Evolutionary conservation across 1,140 invertebrate genomes (phyloP).

Genomic region (Drosophila ambigua): DNA sequence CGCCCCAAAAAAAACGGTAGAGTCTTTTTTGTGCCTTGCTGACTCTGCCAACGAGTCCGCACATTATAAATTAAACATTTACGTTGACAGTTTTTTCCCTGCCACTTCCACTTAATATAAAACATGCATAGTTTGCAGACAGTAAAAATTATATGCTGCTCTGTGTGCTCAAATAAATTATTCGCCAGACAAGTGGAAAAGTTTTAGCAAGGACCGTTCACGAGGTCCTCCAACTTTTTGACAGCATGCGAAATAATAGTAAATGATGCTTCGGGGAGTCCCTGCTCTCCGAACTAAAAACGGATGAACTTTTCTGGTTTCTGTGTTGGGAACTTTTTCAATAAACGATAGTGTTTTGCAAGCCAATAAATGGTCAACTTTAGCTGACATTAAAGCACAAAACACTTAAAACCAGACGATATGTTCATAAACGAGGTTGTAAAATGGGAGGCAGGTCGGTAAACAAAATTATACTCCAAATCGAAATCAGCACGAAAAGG

Average conservation of each 20-base stretch:
- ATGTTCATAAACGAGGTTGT: constrained; percentile 24
- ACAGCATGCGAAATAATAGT: constrained; percentile 31
- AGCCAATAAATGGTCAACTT: constrained; percentile 24
- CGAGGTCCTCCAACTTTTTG: constrained; percentile 21
- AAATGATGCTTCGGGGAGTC: constrained; percentile 3
- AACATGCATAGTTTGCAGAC: constrained; percentile 32
- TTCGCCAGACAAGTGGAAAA: constrained; percentile 32
- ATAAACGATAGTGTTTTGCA: constrained; percentile 46
- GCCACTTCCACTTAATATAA: background rate
- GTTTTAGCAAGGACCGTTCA: constrained; percentile 11
- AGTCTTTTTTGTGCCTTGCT: constrained; percentile 28
- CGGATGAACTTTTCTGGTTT: background rate
- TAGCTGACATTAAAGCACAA: constrained; percentile 29
- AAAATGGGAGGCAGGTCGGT: background rate
- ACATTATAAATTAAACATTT: constrained; percentile 64
- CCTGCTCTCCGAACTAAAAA: background rate
- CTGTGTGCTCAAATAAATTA: constrained; percentile 32
- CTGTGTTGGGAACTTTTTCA: constrained; percentile 27
- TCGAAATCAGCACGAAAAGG: constrained; percentile 6
- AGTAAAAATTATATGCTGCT: constrained; percentile 30
- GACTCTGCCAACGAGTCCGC: constrained; percentile 19
- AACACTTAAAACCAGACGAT: constrained; percentile 21
- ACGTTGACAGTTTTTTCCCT: constrained; percentile 24
- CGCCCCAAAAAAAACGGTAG: constrained; percentile 33
- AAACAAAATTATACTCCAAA: constrained; percentile 26